Evolutionary conservation across 2,888 invertebrate species (phyloP), one percentile per base, ranked within the genome.

Genomic region (Apotomis capreana): DNA sequence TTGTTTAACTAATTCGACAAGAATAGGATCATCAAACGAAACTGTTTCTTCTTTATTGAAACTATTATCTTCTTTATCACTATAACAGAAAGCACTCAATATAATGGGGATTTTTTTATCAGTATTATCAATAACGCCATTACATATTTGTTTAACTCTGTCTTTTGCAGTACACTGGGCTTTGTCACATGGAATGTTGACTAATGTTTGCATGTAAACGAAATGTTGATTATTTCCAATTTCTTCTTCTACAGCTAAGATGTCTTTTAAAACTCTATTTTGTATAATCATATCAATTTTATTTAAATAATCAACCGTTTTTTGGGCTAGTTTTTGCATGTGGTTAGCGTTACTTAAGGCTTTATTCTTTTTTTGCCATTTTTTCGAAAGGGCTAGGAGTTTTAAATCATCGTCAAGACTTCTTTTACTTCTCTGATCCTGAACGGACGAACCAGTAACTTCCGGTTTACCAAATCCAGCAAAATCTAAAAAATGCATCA

Each of bases 51-150:
- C 73, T 76, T 80, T 83, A 13, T 79, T 77, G 12, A 79, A 59
- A 54, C 76, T 63, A 44, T 60, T 73, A 51, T 77, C 80, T 73
- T 79, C 79, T 26, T 79, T 74, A 65, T 87, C 89, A 37, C 90
- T 85, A 67, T 90, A 88, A 80, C 95, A 95, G 76, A 92, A 91
- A 4, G 90, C 90, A 75, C 89, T 92, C 5, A 94, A 76, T 13
- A 95, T 84, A 79, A 91, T 90, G 0, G 94, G 93, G 58, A 80
- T 81, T 49, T 85, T 83, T 71, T 88, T 81, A 58, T 90, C 85
- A 0, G 87, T 87, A 64, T 83, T 86, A 74, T 93, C 90, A 57
- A 95, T 85, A 70, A 94, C 86, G 15, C 94, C 90, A 78, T 94
- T 94, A 80, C 95, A 95, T 68, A 94, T 90, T 83, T 94, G 94